A percentile compares a stretch with the other conserved stretches of the same genome.
Conservation (phyloP, 2,113 vertebrate species). For the Aptenodytes forsteri region DNA sequence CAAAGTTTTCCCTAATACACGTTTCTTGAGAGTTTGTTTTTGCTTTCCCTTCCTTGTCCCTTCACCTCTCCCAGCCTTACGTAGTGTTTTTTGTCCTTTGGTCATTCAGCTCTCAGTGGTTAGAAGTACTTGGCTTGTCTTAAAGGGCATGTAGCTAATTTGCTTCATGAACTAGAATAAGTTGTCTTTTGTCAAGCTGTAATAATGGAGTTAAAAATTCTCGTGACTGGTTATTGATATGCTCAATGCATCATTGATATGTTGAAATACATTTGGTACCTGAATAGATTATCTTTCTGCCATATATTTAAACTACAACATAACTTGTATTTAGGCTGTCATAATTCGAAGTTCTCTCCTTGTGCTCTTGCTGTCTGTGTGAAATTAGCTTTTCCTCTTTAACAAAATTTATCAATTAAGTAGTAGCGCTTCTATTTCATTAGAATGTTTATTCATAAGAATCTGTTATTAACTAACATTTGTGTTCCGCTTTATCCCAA, state of each 20-base stretch:
- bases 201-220: background rate
- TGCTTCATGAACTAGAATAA: background rate
- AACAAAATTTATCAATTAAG: background rate
- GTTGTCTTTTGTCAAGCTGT: background rate
- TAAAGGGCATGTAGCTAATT: background rate
- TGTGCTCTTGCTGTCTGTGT: background rate
- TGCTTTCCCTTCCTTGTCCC: background rate
- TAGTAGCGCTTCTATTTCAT: fast-evolving
- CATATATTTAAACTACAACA: background rate
- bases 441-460: background rate
- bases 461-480: background rate
- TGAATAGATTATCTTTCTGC: background rate
- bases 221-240: background rate
- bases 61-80: background rate
- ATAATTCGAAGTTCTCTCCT: background rate
- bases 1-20: background rate
- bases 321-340: background rate
- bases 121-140: background rate
- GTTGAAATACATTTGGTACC: background rate
- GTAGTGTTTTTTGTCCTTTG: background rate
- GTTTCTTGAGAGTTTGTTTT: background rate
- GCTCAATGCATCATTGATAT: background rate
- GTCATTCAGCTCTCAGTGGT: background rate
- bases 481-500: background rate
- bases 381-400: background rate